A percentile compares a stretch with the other conserved stretches of the same genome.
Conservation (phyloP, 2,113 vertebrate species). For the Arizona elegans region DNA sequence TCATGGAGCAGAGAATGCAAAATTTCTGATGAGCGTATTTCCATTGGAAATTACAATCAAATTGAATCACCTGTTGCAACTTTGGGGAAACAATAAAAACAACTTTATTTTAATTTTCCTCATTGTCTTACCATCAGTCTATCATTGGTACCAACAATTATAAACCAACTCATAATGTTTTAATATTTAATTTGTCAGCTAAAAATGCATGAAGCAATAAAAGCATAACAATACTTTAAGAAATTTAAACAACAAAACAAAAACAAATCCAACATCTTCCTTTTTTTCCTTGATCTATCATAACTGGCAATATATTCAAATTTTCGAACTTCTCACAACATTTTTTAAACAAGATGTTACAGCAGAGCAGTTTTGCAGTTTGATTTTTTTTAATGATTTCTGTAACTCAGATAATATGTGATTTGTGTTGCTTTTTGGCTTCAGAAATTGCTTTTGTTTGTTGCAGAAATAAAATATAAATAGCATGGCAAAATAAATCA, state of each 20-base stretch:
- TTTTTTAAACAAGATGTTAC: not conserved
- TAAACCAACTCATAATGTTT: not conserved
- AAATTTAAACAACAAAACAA: not conserved
- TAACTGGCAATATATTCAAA: not conserved
- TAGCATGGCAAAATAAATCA: not conserved
- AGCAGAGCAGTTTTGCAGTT: not conserved
- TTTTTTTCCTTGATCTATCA: not conserved
- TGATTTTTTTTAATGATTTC: not conserved
- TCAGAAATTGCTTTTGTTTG: not conserved
- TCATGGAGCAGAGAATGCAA: slow-evolving; percentile 36
- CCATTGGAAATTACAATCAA: not conserved
- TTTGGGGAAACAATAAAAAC: not conserved
- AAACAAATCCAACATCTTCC: not conserved
- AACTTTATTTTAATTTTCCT: not conserved
- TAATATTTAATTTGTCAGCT: not conserved
- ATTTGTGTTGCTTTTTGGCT: not conserved
- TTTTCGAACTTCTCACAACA: not conserved
- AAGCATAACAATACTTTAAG: not conserved
- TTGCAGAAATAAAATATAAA: not conserved
- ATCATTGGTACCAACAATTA: not conserved
- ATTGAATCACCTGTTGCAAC: slow-evolving; percentile 10
- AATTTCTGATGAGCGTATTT: slow-evolving; percentile 17
- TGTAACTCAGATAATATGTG: not conserved
- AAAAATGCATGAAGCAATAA: not conserved
- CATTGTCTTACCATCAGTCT: not conserved